phyloP scores from a whole-genome alignment of 2,113 vertebrate genomes.

The Megaleporinus macrocephalus region DNA sequence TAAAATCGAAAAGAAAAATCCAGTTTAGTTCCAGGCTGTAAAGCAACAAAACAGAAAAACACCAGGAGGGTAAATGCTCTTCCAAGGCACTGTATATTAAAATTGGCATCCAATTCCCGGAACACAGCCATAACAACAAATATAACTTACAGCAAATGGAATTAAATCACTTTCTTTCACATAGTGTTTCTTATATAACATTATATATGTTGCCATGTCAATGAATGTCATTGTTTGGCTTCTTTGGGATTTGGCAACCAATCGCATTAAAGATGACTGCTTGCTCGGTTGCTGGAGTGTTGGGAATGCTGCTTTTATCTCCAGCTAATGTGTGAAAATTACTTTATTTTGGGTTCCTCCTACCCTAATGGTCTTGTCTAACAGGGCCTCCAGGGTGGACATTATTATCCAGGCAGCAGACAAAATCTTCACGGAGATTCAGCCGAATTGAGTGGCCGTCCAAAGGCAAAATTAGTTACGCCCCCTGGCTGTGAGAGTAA shows the following conservation, averaged over 20 bases:
- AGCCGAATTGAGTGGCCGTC: not conserved
- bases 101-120: too few species aligned
- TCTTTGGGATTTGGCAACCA: not conserved
- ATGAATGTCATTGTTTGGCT: not conserved
- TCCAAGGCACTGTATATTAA: too few species aligned
- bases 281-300: not conserved
- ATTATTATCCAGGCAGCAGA: not conserved
- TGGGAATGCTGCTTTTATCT: not conserved
- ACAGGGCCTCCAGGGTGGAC: not conserved
- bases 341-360: not conserved
- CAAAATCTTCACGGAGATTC: not conserved
- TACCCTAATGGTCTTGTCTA: not conserved
- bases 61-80: too few species aligned
- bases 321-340: conserved; percentile 22
- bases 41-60: too few species aligned
- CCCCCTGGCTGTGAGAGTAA: conserved; percentile 11
- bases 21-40: too few species aligned
- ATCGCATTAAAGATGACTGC: not conserved
- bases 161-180: too few species aligned
- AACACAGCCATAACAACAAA: too few species aligned
- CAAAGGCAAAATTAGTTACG: conserved; percentile 21
- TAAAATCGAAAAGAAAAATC: too few species aligned
- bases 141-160: too few species aligned
- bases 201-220: not conserved
- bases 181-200: too few species aligned